A percentile compares a stretch with the other conserved stretches of the same genome.
Evolutionary conservation across 2,797 vertebrate genomes (phyloP).

Genomic region (Natrix natrix): DNA sequence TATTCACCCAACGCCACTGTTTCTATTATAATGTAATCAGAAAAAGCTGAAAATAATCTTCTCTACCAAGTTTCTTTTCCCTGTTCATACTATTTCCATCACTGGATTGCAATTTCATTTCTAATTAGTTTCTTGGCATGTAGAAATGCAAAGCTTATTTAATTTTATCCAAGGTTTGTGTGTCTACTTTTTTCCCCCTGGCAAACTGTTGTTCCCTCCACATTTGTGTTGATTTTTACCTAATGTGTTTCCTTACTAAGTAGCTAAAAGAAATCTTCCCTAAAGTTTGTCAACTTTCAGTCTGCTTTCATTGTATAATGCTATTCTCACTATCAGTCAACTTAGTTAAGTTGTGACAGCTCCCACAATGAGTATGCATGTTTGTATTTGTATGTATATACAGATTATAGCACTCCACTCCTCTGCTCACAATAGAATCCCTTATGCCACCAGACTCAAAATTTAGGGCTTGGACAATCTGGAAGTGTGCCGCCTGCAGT

Average conservation of each 20-base stretch:
- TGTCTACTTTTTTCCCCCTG: slow-evolving; percentile 32
- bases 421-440: too few relatives aligned
- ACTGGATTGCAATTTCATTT: slow-evolving; percentile 54
- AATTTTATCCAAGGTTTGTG: slow-evolving; percentile 41
- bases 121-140: slow-evolving; percentile 65
- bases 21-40: slow-evolving; percentile 31
- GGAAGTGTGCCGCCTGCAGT: too few relatives aligned
- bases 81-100: slow-evolving; percentile 43
- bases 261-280: slow-evolving; percentile 49
- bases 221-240: slow-evolving; percentile 48
- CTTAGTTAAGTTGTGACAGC: slow-evolving; percentile 25
- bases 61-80: slow-evolving; percentile 58
- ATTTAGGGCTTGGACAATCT: too few relatives aligned
- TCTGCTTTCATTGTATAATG: slow-evolving; percentile 45
- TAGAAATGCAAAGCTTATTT: slow-evolving; percentile 45
- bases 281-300: slow-evolving; percentile 57
- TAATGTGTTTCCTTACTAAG: slow-evolving; percentile 30
- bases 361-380: neutral
- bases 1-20: slow-evolving; percentile 20
- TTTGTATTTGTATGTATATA: neutral
- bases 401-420: too few relatives aligned
- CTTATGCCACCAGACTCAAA: too few relatives aligned
- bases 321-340: slow-evolving; percentile 32
- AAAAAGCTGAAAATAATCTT: slow-evolving; percentile 27
- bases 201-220: neutral